Base-by-base conservation (phyloP, 1,140 invertebrate species). In the Microplitis mediator region DNA sequence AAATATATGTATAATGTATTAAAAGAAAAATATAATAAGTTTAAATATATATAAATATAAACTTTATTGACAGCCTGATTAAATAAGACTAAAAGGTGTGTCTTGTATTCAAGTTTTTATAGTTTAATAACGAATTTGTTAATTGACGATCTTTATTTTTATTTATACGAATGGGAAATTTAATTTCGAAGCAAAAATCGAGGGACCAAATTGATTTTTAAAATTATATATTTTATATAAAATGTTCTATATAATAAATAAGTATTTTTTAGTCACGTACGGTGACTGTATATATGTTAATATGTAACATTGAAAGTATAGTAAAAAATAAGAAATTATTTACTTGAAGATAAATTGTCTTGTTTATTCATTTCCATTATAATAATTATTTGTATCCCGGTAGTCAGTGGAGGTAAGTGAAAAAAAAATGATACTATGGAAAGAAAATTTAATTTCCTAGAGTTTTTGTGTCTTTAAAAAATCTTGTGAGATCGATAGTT, bases 281-380 rank as follows among this genome's bases (percentile, higher is more conserved):
- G 78, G 81, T 83, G 81, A 84, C 79, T 85, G 83, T 84, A 85
- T 84, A 85, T 84, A 85, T 84, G 83, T 85, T 81, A 79, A 85
- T 75, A 77, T 77, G 76, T 75, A 77, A 75, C 71, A 77, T 77
- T 77, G 71, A 64, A 70, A 72, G 23, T 23, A 60, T 61, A 62
- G 56, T 45, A 9, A 45, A 45, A 74, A 60, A 75, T 73, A 61
- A 72, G 64, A 73, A 69, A 73, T 69, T 70, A 72, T 69, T 76
- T 66, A 62, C 73, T 58, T 58, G 16, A 64, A 67, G 63, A 65
- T 65, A 54, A 67, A 67, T 67, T 13, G 52, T 54, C 34, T 39
- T 32, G 14, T 23, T 35, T 31, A 58, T 51, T 66, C 51, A 23
- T 32, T 45, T 36, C 39, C 6, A 45, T 11, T 45, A 45, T 9